Evolutionary conservation across 2,797 vertebrate genomes (phyloP), one percentile per base, ranked within the genome.

Genomic region (Bradypodion pumilum): DNA sequence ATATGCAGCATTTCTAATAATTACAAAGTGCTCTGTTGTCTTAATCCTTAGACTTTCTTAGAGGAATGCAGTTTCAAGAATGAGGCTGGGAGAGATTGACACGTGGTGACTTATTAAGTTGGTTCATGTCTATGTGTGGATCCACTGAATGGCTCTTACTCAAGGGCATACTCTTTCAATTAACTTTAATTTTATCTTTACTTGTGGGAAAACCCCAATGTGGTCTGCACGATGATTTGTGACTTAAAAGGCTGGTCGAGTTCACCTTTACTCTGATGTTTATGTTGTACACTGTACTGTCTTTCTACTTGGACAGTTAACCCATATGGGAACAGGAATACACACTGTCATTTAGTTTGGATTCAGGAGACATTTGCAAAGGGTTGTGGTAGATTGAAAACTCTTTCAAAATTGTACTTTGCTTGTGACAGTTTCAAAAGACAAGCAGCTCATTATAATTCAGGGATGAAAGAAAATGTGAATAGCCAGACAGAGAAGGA

Each of bases 381-480:
- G 12, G 27, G 44, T 56, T 27, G 40, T 29, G 16, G 21, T 59
- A 23, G 49, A 77, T n/a, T 83, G 19, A n/a, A 69, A 76, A 60
- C 13, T 44, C 65, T 40, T 79, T 70, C 66, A 69, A 10, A 19
- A 12, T 35, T 32, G 21, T 32, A 59, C 37, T 42, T 7, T 60
- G 7, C 13, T 70, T 10, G 35, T 78, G 79, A 62, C 73, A 85
- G 37, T 73, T 85, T 81, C 40, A 76, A 75, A 68, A 81, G 56
- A 56, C 16, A 56, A 56, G 52, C 19, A 56, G 52, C 52, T 46
- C 40, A 70, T 81, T 69, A 80, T 44, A 62, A 37, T 62, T 49
- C 65, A 70, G 68, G 40, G 49, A 68, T 29, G 63, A 74, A 60
- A 83, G 37, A 83, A 77, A 44, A 42, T 32, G 25, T 27, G 80